Percentiles rank a stretch among this genome's conserved stretches.
These are phyloP conservation scores for Cryptophagus acutangulus DNA, from an alignment of 2,888 invertebrate species.

Conservation along the genomic window DNA sequence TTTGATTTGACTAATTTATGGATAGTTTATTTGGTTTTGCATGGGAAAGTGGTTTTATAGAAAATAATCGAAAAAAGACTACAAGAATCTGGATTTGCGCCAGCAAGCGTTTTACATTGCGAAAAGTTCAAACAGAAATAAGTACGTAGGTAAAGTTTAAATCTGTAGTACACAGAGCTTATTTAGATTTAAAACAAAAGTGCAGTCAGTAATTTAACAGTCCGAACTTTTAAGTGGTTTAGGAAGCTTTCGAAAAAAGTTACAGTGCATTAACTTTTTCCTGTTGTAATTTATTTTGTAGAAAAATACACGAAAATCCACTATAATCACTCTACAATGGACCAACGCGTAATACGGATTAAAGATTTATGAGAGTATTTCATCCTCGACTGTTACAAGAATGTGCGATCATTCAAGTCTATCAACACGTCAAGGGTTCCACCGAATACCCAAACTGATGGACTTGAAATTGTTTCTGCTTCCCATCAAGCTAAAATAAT, in stretches of 20 bases:
- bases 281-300: conserved; percentile 38
- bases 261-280: conserved; percentile 38
- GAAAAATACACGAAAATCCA: conserved; percentile 40
- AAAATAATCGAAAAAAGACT: conserved; percentile 15
- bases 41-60: no score
- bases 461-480: no score
- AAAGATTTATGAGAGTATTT: conserved; percentile 26
- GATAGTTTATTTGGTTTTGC: no score
- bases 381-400: conserved; percentile 23
- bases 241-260: conserved; percentile 33
- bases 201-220: conserved; percentile 36
- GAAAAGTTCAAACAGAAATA: conserved; percentile 29
- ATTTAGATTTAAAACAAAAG: conserved; percentile 30
- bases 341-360: conserved; percentile 28
- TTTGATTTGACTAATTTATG: no score
- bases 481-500: no score
- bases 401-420: conserved; percentile 32
- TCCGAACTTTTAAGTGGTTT: conserved; percentile 38
- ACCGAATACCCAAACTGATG: no score
- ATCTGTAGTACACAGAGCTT: conserved; percentile 18
- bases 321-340: conserved; percentile 34
- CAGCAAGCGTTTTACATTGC: conserved; percentile 28
- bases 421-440: conserved; percentile 27
- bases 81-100: conserved; percentile 29
- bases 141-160: conserved; percentile 27